Conservation (phyloP, 2,113 vertebrate genomes). For the Hucho hucho region DNA sequence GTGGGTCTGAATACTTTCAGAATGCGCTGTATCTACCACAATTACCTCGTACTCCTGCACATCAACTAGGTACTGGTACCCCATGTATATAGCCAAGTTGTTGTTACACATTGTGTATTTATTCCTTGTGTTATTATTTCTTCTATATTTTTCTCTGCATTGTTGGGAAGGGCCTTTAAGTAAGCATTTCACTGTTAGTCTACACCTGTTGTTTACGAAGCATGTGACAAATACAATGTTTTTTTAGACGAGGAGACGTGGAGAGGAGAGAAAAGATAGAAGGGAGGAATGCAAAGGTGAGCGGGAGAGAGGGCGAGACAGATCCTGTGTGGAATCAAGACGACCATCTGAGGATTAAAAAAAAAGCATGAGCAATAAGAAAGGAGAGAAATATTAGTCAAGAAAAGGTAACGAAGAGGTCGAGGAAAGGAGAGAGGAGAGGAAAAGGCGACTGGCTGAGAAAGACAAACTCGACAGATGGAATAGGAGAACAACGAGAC, state of each 20-base stretch:
- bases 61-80: no score
- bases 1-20: no score
- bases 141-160: no score
- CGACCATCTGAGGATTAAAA: not conserved
- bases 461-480: not conserved
- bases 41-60: no score
- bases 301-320: not conserved
- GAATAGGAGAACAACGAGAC: not conserved
- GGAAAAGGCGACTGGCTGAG: not conserved
- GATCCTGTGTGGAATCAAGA: not conserved
- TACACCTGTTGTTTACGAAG: no score
- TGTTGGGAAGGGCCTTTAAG: no score
- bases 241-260: not conserved
- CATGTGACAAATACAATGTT: no score
- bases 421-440: not conserved
- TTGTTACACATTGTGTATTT: no score
- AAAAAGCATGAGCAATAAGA: not conserved
- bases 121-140: no score
- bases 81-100: no score
- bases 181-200: no score
- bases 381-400: not conserved
- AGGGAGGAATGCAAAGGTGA: not conserved
- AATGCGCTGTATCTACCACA: no score
- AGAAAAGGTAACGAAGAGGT: not conserved
- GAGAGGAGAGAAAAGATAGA: not conserved